Base-by-base conservation (phyloP, 2,113 vertebrate genomes). In the Macrotis lagotis region DNA sequence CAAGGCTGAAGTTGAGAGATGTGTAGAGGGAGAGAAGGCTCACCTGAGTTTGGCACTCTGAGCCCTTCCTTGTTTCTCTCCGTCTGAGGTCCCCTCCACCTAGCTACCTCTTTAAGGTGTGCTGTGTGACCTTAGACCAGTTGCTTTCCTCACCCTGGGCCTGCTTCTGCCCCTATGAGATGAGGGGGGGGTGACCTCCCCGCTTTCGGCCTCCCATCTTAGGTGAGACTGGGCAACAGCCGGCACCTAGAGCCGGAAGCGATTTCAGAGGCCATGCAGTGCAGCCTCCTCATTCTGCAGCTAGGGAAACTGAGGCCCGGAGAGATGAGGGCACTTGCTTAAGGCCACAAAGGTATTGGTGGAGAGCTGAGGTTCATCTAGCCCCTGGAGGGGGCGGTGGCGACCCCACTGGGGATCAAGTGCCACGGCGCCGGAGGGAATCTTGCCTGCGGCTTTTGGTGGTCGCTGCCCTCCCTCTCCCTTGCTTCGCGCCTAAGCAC, bases 101-200 rank as follows among this genome's bases (percentile, higher is more conserved):
- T 74, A n/a, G n/a, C 59, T n/a, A n/a, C 31, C n/a, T 74, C 37
- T 74, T 6, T 66, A 12, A 66, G 28, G 12, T 74, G 4, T 92
- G 94, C 51, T 88, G 28, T 90, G 51, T n/a, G 59, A 96, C 1
- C 0, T 51, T 92, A 31, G 55, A 31, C 12, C 95, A 89, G 11
- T 83, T 93, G 48, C 48, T 90, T 93, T 93, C 90, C 96, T 50
- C 8, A 88, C 10, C 91, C 9, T 49, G 48, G 52, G 53, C 22
- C 26, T 94, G 11, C 92, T 59, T 83, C 16, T 22, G 95, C 28
- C 6, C 51, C n/a, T 93, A 49, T 91, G 83, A 93, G 96, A 95
- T 59, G 88, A 66, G 51, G 48, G 10, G 49, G 52, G 66, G 59
- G 66, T 6, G 22, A 37, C n/a, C n/a, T 44, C 66, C 66, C n/a